A percentile compares a stretch with the other conserved stretches of the same genome.
These are phyloP conservation scores for Digitonthophagus gazella DNA, from an alignment of 2,888 invertebrate genomes.

Conservation along the genomic window DNA sequence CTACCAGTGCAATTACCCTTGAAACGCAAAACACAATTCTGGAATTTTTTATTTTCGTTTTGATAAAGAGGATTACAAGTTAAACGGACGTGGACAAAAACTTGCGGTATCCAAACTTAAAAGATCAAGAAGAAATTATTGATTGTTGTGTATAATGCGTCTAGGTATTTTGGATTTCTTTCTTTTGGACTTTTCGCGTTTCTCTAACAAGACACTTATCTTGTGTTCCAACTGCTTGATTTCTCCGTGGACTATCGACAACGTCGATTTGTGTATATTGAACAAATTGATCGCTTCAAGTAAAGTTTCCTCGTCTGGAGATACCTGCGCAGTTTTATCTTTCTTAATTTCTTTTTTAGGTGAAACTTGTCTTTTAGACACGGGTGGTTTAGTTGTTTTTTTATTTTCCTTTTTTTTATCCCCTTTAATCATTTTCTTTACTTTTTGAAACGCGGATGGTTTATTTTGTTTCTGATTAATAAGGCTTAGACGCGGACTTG, in stretches of 20 bases:
- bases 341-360: not conserved
- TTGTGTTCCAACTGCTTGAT: not conserved
- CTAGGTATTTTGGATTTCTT: not conserved
- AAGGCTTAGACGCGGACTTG: not conserved
- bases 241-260: not conserved
- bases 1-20: not conserved
- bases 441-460: not conserved
- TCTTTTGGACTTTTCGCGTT: not conserved
- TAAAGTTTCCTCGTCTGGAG: not conserved
- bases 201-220: not conserved
- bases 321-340: not conserved
- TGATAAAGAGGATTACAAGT: not conserved
- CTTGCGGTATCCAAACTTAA: not conserved
- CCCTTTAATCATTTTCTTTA: not conserved
- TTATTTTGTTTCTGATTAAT: too few species aligned
- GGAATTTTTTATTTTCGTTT: not conserved
- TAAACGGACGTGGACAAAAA: not conserved
- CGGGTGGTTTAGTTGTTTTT: not conserved
- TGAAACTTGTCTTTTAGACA: not conserved
- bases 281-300: not conserved
- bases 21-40: not conserved
- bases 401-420: not conserved
- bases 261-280: not conserved
- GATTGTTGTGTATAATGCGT: not conserved
- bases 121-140: too few species aligned